These are phyloP conservation scores for Sinocyclocheilus maitianheensis DNA, from an alignment of 2,113 vertebrate genomes.

Conservation along the genomic window DNA sequence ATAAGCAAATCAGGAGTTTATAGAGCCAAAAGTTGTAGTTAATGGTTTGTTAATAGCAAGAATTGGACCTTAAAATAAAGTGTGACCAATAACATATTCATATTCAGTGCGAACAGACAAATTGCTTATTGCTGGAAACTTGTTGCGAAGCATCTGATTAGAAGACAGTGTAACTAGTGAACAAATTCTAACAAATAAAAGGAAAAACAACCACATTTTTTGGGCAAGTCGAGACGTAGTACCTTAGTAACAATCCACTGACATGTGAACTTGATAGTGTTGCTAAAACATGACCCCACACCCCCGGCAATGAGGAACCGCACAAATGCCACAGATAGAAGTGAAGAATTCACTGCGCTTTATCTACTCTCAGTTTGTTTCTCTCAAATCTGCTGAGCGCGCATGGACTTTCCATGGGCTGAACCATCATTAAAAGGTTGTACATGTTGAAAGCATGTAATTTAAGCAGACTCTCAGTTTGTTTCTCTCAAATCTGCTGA, in stretches of 20 bases:
- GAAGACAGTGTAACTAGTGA: neutral
- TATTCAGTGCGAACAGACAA: neutral
- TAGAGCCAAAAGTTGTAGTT: too few species aligned
- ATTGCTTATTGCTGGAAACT: neutral
- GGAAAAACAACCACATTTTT: conserved; percentile 26
- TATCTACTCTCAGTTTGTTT: conserved; percentile 37
- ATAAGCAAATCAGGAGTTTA: too few species aligned
- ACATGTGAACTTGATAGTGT: conserved; percentile 47
- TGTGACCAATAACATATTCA: neutral
- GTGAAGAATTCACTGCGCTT: conserved; percentile 36
- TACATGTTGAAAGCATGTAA: neutral
- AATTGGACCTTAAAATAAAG: neutral
- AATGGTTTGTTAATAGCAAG: too few species aligned
- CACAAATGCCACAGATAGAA: conserved; percentile 41
- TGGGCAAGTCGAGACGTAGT: conserved; percentile 21
- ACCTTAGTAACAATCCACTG: conserved; percentile 7
- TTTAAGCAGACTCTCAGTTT: conserved; percentile 42
- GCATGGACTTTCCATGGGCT: conserved; percentile 5
- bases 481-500: conserved; percentile 49
- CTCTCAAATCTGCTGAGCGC: conserved; percentile 47
- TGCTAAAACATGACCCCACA: conserved; percentile 41
- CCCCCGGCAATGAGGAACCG: conserved; percentile 41
- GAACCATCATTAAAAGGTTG: too few species aligned
- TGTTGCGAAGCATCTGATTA: neutral
- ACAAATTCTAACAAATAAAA: conserved; percentile 11